These are phyloP conservation scores for Coreoperca whiteheadi DNA, from an alignment of 2,113 vertebrate species.

Conservation along the genomic window DNA sequence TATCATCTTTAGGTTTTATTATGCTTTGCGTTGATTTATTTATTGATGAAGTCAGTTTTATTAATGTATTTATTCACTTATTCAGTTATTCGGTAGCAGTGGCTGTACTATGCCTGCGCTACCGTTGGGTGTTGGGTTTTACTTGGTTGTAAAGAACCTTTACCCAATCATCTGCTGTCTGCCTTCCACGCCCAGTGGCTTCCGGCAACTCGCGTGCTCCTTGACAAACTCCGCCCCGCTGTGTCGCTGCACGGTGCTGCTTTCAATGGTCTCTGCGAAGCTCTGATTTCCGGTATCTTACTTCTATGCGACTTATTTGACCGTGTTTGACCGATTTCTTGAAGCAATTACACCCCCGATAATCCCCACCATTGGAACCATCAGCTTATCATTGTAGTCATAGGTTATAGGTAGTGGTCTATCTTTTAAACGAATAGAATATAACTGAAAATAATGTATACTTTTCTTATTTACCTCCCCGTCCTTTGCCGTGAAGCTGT, in stretches of 20 bases:
- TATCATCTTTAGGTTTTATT: too few relatives aligned
- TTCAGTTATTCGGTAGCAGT: too few relatives aligned
- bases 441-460: neutral
- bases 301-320: neutral
- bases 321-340: neutral
- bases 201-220: neutral
- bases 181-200: constrained; percentile 35
- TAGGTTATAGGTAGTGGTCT: too few relatives aligned
- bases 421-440: neutral
- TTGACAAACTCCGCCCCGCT: constrained; percentile 8
- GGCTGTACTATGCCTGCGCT: too few relatives aligned
- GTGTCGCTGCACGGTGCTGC: neutral
- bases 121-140: too few relatives aligned
- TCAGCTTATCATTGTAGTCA: fast-evolving
- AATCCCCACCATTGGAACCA: neutral
- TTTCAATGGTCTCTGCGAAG: neutral
- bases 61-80: too few relatives aligned
- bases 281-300: fast-evolving
- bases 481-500: fast-evolving
- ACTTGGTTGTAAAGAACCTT: too few relatives aligned
- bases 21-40: too few relatives aligned
- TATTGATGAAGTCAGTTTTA: too few relatives aligned
- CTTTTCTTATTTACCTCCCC: neutral
- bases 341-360: neutral
- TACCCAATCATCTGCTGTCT: constrained; percentile 52